A percentile compares a stretch with the other conserved stretches of the same genome.
Conservation (phyloP, 2,888 invertebrate genomes). For the Lumbricus terrestris region DNA sequence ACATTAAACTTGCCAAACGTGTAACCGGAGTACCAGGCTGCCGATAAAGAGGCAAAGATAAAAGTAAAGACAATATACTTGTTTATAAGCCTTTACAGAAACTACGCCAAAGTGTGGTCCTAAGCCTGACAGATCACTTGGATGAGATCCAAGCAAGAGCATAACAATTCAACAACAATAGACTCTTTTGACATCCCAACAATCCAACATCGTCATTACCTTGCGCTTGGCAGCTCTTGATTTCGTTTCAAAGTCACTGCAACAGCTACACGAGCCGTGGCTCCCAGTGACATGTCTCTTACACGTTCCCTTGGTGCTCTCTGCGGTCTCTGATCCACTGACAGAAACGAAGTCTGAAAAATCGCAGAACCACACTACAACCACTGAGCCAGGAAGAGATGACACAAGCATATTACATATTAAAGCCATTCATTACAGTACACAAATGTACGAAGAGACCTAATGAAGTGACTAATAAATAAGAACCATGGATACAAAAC, state of each 20-base stretch:
- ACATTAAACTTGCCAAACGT: neutral
- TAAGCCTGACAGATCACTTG: neutral
- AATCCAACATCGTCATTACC: neutral
- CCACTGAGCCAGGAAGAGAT: neutral
- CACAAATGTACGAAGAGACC: no score
- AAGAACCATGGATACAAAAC: no score
- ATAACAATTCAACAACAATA: neutral
- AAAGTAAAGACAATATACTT: neutral
- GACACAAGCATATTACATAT: neutral
- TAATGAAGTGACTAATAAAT: no score
- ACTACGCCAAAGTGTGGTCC: neutral
- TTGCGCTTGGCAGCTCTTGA: constrained; percentile 3
- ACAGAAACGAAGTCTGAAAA: neutral
- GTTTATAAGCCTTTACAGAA: neutral
- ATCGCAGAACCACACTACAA: neutral
- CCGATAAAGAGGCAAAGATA: neutral
- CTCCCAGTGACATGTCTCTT: neutral
- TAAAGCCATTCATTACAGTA: no score
- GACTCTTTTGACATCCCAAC: neutral
- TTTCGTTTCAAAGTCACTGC: neutral
- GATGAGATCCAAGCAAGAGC: neutral
- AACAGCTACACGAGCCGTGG: neutral
- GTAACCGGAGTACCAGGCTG: neutral
- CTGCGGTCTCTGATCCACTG: neutral
- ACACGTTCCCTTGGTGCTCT: neutral